These are phyloP conservation scores for Nyctibius grandis DNA, from an alignment of 2,797 vertebrate species.

Conservation along the genomic window DNA sequence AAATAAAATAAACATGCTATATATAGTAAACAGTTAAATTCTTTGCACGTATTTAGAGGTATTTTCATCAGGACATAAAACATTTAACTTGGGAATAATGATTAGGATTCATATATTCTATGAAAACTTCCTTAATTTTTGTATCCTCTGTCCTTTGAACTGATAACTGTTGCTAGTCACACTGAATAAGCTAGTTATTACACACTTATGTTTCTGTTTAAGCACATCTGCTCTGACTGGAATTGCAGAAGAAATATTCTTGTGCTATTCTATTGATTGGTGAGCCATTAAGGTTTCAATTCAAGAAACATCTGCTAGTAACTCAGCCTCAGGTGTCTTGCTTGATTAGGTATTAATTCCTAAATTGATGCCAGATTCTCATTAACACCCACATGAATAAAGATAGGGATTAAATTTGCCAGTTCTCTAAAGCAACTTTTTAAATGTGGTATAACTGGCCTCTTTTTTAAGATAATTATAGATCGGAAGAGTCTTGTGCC, in stretches of 20 bases:
- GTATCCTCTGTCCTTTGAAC: not conserved
- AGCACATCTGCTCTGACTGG: slow-evolving; percentile 19
- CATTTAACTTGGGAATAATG: not conserved
- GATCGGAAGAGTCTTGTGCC: not conserved
- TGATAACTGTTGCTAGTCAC: slow-evolving; percentile 9
- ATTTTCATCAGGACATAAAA: not conserved
- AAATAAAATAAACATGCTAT: not conserved
- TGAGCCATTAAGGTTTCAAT: slow-evolving; percentile 32
- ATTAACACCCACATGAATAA: slow-evolving; percentile 25
- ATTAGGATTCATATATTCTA: not conserved
- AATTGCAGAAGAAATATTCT: slow-evolving; percentile 19
- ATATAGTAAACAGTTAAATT: not conserved
- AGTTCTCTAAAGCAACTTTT: not conserved
- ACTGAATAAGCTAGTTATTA: slow-evolving; percentile 29
- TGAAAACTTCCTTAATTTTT: not conserved
- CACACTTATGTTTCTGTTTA: slow-evolving; percentile 13
- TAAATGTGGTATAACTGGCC: not conserved
- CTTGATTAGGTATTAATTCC: slow-evolving; percentile 57
- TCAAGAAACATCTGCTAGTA: slow-evolving; percentile 50
- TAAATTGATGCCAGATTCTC: slow-evolving; percentile 39
- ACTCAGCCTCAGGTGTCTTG: slow-evolving; percentile 33
- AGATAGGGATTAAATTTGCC: not conserved
- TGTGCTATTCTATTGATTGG: slow-evolving; percentile 7
- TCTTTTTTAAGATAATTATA: not conserved
- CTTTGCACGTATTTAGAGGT: not conserved